Evolutionary conservation across 2,113 vertebrate species (phyloP).

Genomic region (Lepisosteus osseus): DNA sequence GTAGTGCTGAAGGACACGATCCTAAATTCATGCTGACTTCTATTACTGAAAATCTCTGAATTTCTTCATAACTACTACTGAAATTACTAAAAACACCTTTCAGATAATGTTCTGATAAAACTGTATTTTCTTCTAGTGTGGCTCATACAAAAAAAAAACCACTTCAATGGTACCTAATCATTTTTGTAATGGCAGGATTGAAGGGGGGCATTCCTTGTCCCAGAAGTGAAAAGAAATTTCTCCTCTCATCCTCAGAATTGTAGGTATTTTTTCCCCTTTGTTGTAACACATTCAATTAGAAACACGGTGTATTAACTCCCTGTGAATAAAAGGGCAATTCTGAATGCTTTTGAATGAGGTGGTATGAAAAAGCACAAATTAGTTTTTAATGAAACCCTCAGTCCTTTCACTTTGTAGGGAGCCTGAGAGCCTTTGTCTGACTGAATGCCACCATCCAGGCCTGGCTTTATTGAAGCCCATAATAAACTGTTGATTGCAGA

Average conservation of each 20-base stretch:
- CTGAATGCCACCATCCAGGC: slow-evolving; percentile 54
- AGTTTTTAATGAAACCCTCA: slow-evolving; percentile 69
- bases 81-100: neutral
- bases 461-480: slow-evolving; percentile 58
- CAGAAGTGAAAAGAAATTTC: neutral
- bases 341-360: slow-evolving; percentile 57
- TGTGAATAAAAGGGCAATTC: slow-evolving; percentile 65
- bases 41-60: neutral
- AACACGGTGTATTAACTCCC: slow-evolving; percentile 64
- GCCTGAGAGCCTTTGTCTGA: slow-evolving; percentile 47
- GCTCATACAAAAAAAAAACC: too few relatives aligned
- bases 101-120: neutral
- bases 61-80: neutral
- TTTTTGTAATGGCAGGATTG: neutral
- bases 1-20: too few relatives aligned
- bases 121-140: too few relatives aligned
- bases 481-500: slow-evolving; percentile 58
- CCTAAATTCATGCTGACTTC: too few relatives aligned
- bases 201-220: neutral
- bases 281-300: slow-evolving; percentile 61
- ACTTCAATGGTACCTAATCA: neutral
- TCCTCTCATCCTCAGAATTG: neutral
- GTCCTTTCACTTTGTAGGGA: slow-evolving; percentile 57
- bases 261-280: slow-evolving; percentile 54
- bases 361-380: slow-evolving; percentile 70